Percentiles rank a stretch among this genome's conserved stretches.
phyloP scores from a whole-genome alignment of 2,113 vertebrate species.

The Capreolus pygargus region DNA sequence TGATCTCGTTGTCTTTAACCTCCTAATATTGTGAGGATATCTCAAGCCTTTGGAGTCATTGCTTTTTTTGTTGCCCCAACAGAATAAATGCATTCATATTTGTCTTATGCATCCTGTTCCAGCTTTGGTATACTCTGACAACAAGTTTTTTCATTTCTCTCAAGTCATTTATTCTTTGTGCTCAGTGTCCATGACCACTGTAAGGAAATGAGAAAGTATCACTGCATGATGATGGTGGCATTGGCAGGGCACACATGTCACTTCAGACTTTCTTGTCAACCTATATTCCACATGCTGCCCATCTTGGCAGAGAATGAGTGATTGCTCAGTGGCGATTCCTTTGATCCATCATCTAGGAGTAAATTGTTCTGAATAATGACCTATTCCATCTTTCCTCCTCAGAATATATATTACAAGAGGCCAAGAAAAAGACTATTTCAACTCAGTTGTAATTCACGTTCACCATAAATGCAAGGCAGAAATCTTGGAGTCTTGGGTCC shows the following conservation, averaged over 20 bases:
- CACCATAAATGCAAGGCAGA: constrained; percentile 26
- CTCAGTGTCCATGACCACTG: constrained; percentile 64
- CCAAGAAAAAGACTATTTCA: constrained; percentile 54
- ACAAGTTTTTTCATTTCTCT: constrained; percentile 27
- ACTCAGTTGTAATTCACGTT: constrained; percentile 52
- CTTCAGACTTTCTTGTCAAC: constrained; percentile 63
- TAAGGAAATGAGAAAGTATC: constrained; percentile 56
- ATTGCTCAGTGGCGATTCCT: constrained; percentile 39
- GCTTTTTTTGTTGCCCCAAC: background rate
- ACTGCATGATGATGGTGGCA: constrained; percentile 25
- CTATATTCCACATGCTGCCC: constrained; percentile 53
- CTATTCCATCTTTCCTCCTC: constrained; percentile 28
- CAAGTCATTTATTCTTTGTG: constrained; percentile 38
- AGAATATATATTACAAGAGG: constrained; percentile 54
- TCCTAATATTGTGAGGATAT: background rate
- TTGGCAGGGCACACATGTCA: constrained; percentile 58
- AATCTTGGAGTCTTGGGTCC: background rate
- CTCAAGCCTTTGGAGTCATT: background rate
- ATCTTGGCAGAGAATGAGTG: constrained; percentile 37
- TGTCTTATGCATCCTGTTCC: background rate
- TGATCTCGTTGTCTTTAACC: background rate
- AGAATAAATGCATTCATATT: constrained; percentile 5
- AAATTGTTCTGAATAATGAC: constrained; percentile 68
- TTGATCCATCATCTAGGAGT: constrained; percentile 27
- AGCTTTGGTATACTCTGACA: background rate